These are phyloP conservation scores for Buathra laborator DNA, from an alignment of 2,888 invertebrate species.

Conservation along the genomic window DNA sequence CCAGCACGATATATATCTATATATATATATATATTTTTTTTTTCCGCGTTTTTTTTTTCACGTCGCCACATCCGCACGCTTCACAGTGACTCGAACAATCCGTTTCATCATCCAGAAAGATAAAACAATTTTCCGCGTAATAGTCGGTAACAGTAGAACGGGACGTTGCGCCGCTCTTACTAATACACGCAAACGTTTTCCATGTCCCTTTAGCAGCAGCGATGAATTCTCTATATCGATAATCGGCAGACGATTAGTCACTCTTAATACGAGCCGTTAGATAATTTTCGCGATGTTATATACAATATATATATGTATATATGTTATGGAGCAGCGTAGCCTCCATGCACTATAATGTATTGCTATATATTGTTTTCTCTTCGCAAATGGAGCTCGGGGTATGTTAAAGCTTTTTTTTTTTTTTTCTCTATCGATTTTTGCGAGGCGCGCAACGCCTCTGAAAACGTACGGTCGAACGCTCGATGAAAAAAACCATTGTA, in stretches of 20 bases:
- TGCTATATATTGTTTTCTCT: not conserved
- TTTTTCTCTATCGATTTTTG: conserved; percentile 1
- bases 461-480: not conserved
- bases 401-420: conserved; percentile 9
- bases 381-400: not conserved
- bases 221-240: conserved; percentile 51
- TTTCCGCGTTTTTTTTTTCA: not conserved
- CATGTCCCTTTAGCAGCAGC: conserved; percentile 16
- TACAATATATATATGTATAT: not conserved
- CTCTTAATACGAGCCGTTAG: not conserved
- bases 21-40: not conserved
- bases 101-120: conserved; percentile 4
- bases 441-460: not conserved
- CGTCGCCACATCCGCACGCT: not conserved
- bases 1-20: not conserved
- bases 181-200: not conserved
- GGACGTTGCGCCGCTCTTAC: conserved; percentile 11
- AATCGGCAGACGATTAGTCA: conserved; percentile 51
- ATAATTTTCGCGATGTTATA: conserved; percentile 14
- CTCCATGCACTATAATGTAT: not conserved
- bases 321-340: not conserved
- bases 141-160: not conserved
- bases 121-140: conserved; percentile 16
- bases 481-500: not conserved
- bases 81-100: not conserved